Conservation (phyloP, 2,888 invertebrate species). For the Andrena flavipes region DNA sequence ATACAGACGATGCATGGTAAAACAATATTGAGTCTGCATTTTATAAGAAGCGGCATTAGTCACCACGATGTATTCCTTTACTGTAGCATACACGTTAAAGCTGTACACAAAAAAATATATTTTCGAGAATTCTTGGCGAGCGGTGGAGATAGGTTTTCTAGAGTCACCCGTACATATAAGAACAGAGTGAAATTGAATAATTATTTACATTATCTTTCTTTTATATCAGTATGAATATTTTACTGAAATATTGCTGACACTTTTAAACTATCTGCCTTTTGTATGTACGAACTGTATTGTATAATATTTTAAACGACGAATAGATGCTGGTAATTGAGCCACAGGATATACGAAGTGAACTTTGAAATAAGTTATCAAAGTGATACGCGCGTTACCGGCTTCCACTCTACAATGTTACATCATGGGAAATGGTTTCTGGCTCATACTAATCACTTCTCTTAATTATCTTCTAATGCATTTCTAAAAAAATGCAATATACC, state of each 20-base stretch:
- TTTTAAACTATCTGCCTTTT: constrained; percentile 37
- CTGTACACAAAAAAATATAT: constrained; percentile 70
- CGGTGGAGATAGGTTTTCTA: constrained; percentile 49
- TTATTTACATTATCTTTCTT: constrained; percentile 35
- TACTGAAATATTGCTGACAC: constrained; percentile 16
- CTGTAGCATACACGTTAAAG: constrained; percentile 56
- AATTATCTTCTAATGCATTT: constrained; percentile 39
- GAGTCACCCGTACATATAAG: constrained; percentile 33
- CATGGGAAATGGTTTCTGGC: constrained; percentile 22
- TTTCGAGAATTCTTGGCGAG: constrained; percentile 60
- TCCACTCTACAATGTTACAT: constrained; percentile 20
- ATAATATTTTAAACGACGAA: constrained; percentile 26
- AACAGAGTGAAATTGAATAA: constrained; percentile 28
- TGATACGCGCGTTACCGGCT: constrained; percentile 32
- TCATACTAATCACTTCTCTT: constrained; percentile 37
- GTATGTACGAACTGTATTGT: constrained; percentile 36
- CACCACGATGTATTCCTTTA: constrained; percentile 67
- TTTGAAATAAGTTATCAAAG: constrained; percentile 39
- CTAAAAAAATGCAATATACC: constrained; percentile 11
- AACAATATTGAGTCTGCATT: constrained; percentile 61
- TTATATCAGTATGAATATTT: constrained; percentile 38
- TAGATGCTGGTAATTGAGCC: constrained; percentile 27
- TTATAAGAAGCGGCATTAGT: constrained; percentile 63
- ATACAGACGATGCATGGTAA: constrained; percentile 34
- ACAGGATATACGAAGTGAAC: constrained; percentile 37